A percentile compares a stretch with the other conserved stretches of the same genome.
These are phyloP conservation scores for Liposcelis brunnea DNA, from an alignment of 2,888 invertebrate genomes.

Conservation along the genomic window DNA sequence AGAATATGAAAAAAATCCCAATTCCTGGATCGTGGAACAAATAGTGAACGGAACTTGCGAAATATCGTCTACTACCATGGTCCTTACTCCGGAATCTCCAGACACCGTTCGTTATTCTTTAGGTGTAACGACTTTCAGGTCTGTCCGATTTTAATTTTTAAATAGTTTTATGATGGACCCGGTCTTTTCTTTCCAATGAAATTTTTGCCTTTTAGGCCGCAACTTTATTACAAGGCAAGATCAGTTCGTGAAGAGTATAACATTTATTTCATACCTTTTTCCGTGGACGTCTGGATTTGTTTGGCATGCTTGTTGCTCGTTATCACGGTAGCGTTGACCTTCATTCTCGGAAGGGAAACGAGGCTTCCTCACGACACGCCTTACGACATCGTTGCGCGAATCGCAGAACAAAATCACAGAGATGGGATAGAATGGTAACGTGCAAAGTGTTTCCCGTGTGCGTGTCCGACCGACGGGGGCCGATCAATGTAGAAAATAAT, in stretches of 20 bases:
- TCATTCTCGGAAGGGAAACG: constrained; percentile 4
- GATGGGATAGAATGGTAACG: constrained; percentile 2
- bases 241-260: constrained; percentile 1
- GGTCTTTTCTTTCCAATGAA: background rate
- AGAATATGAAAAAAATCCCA: constrained; percentile 1
- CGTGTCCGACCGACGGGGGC: no score
- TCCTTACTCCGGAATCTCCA: background rate
- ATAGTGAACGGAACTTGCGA: background rate
- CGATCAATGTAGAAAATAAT: no score
- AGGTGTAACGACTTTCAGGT: background rate
- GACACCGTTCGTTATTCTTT: constrained; percentile 1
- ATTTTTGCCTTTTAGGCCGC: constrained; percentile 1
- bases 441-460: no score
- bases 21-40: constrained; percentile 5
- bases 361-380: background rate
- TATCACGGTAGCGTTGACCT: constrained; percentile 2
- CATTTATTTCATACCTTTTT: constrained; percentile 6
- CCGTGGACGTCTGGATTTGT: background rate
- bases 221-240: background rate
- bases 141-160: background rate
- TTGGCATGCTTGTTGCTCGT: background rate
- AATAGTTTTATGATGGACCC: background rate
- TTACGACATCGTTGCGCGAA: constrained; percentile 4
- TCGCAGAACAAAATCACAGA: constrained; percentile 1
- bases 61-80: constrained; percentile 1